Conservation (phyloP, 2,797 vertebrate species). For the Paratrypauchen microcephalus region DNA sequence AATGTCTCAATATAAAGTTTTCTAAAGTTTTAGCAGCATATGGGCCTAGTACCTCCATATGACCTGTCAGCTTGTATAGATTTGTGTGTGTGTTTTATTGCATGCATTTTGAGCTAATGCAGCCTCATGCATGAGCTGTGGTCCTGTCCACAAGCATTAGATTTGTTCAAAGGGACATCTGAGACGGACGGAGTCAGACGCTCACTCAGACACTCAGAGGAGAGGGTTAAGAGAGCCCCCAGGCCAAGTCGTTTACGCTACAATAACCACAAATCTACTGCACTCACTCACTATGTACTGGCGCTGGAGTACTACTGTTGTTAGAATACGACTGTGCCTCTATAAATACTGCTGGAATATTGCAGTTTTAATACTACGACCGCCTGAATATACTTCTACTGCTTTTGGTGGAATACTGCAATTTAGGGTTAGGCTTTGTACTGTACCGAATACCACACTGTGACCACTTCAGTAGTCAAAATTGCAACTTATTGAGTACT, state of each 20-base stretch:
- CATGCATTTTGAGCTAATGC: constrained; percentile 18
- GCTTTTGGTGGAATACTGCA: background rate
- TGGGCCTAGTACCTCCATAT: background rate
- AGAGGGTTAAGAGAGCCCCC: constrained; percentile 78
- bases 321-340: constrained; percentile 20
- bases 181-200: constrained; percentile 33
- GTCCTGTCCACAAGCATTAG: constrained; percentile 63
- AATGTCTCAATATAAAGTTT: background rate
- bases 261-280: constrained; percentile 45
- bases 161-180: constrained; percentile 63
- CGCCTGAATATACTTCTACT: background rate
- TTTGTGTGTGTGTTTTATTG: constrained; percentile 21
- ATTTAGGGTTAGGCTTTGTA: background rate
- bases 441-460: background rate
- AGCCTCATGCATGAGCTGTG: constrained; percentile 37
- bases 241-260: constrained; percentile 79
- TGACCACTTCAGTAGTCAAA: background rate
- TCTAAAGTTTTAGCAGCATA: background rate
- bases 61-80: constrained; percentile 22
- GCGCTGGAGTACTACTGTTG: background rate
- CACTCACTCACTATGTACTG: constrained; percentile 6
- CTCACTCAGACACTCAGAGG: constrained; percentile 39
- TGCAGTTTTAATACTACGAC: constrained; percentile 23
- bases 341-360: background rate
- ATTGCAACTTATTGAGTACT: background rate